Base-by-base conservation (phyloP, 2,113 vertebrate genomes). In the Scortum barcoo region DNA sequence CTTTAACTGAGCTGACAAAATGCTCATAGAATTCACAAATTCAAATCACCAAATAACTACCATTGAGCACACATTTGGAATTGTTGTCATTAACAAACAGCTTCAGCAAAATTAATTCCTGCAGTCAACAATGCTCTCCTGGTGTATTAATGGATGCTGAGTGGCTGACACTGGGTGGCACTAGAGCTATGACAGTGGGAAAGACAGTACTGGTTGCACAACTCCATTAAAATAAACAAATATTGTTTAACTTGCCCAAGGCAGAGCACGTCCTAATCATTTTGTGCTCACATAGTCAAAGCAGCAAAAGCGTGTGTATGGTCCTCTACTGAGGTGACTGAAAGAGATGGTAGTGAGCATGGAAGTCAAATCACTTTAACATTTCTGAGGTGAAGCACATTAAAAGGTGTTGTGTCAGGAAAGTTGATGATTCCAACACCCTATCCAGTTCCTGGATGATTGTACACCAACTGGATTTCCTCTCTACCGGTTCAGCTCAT, bases 101-200 rank as follows among this genome's bases (percentile, higher is more conserved):
- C 36, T 46, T n/a, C n/a, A n/a, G 20, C 24, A 3, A 56, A 46
- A 26, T 54, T 0, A 57, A 28, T 30, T 36, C 10, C 4, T 44
- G n/a, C 14, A 44, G 10, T 54, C 38, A 54, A 33, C 33, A 42
- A 13, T 62, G 9, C 56, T 20, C 2, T 30, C 28, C 24, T 26
- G 53, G 19, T 26, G 1, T 13, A 2, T 60, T 36, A 28, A 13
- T 44, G n/a, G 38, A 40, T 14, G 30, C 50, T 26, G 40, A 72
- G 36, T 53, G 9, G 24, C 10, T 14, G 26, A 70, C 84, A 83
- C 82, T 77, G 24, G 86, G 30, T 78, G 88, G 88, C 20, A 42
- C 38, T 69, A 67, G 51, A 58, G 66, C 33, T 72, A 5, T 11
- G 54, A 56, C 54, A 20, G 51, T 28, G 28, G 48, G 76, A 62